Conservation (phyloP, 2,888 invertebrate genomes). For the Trachelus stipa region DNA sequence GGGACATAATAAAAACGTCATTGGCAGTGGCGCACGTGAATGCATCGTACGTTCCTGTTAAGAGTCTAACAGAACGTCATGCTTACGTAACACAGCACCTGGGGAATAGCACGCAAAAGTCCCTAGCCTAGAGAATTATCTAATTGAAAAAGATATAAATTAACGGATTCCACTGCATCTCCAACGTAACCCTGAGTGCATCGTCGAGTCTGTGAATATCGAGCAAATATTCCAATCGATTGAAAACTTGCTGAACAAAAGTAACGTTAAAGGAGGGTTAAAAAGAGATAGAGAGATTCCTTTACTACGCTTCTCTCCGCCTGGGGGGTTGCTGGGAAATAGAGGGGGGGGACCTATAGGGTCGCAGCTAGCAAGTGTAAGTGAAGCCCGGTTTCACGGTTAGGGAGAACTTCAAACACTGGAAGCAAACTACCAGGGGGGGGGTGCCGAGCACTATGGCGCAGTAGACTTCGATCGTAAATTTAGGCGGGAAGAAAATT, state of each 20-base stretch:
- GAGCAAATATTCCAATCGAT: neutral
- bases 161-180: neutral
- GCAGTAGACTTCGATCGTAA: neutral
- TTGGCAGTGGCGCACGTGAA: neutral
- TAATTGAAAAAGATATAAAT: neutral
- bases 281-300: neutral
- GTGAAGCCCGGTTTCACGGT: neutral
- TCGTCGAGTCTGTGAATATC: neutral
- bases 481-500: neutral
- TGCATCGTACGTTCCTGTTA: neutral
- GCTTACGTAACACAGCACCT: neutral
- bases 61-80: neutral
- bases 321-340: neutral
- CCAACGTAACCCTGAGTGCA: neutral
- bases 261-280: neutral
- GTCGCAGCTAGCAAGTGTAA: neutral
- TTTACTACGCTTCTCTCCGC: neutral
- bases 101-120: neutral
- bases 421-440: neutral
- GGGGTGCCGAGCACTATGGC: neutral
- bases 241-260: neutral
- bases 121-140: neutral
- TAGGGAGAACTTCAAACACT: neutral
- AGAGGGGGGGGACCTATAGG: neutral
- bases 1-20: neutral